Percentiles rank a stretch among this genome's conserved stretches.
phyloP scores from a whole-genome alignment of 1,140 invertebrate species.

The Cydia strobilella region DNA sequence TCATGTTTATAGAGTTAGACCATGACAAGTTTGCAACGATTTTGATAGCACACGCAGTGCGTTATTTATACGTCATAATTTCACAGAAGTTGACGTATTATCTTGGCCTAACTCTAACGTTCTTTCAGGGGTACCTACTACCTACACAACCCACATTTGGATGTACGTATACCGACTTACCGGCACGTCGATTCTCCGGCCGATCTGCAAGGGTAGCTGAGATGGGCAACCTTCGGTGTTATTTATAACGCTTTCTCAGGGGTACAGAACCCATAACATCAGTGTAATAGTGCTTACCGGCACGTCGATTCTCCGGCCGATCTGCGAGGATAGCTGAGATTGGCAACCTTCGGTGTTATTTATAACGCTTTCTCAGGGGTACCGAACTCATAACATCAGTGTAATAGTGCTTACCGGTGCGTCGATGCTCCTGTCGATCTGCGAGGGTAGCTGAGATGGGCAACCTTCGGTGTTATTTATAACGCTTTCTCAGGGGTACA shows the following conservation, averaged over 20 bases:
- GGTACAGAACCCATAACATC: not conserved
- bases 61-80: too few relatives aligned
- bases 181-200: too few relatives aligned
- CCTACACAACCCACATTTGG: too few relatives aligned
- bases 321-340: not conserved
- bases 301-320: too few relatives aligned
- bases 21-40: too few relatives aligned
- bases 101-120: too few relatives aligned
- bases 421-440: not conserved
- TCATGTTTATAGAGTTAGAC: too few relatives aligned
- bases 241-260: not conserved
- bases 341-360: not conserved
- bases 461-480: not conserved
- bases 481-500: not conserved
- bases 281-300: too few relatives aligned
- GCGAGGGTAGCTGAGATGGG: not conserved
- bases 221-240: not conserved
- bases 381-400: not conserved
- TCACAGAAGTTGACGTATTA: too few relatives aligned
- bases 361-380: not conserved
- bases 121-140: not conserved
- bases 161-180: too few relatives aligned
- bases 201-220: not conserved
- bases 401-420: not conserved
- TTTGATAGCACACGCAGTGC: too few relatives aligned